Percentiles rank a stretch among this genome's conserved stretches.
Evolutionary conservation across 2,888 invertebrate species (phyloP).

Genomic region (Salpingus planirostris): DNA sequence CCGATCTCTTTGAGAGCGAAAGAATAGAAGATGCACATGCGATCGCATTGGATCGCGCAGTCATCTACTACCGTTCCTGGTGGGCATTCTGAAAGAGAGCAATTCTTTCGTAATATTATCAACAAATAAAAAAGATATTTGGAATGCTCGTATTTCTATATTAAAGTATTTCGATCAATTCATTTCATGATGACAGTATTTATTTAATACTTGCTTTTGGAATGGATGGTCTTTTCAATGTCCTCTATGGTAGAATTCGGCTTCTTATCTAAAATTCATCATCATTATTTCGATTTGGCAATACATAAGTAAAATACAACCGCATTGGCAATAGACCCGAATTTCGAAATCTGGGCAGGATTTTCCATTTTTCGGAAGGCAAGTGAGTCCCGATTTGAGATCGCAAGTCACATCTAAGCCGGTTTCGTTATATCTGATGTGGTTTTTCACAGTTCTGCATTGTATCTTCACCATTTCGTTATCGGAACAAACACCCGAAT

Average conservation of each 20-base stretch:
- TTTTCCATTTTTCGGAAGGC: constrained; percentile 40
- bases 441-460: constrained; percentile 61
- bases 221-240: too few species aligned
- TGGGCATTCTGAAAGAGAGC: too few species aligned
- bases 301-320: too few species aligned
- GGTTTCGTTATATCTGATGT: constrained; percentile 56
- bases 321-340: constrained; percentile 62
- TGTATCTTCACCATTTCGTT: constrained; percentile 62
- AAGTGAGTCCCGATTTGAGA: constrained; percentile 62
- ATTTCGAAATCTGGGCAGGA: constrained; percentile 78
- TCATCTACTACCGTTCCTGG: constrained; percentile 51
- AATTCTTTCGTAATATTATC: too few species aligned
- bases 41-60: constrained; percentile 66
- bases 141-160: too few species aligned
- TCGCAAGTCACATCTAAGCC: constrained; percentile 70
- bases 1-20: constrained; percentile 38
- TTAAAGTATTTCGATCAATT: too few species aligned
- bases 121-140: too few species aligned
- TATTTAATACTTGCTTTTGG: too few species aligned
- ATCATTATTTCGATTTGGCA: too few species aligned
- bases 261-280: too few species aligned
- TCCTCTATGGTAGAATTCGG: too few species aligned
- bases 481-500: constrained; percentile 53
- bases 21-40: constrained; percentile 59
- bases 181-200: too few species aligned